Evolutionary conservation across 2,113 vertebrate genomes (phyloP), one percentile per base, ranked within the genome.

Genomic region (Psilopsiagon aurifrons): DNA sequence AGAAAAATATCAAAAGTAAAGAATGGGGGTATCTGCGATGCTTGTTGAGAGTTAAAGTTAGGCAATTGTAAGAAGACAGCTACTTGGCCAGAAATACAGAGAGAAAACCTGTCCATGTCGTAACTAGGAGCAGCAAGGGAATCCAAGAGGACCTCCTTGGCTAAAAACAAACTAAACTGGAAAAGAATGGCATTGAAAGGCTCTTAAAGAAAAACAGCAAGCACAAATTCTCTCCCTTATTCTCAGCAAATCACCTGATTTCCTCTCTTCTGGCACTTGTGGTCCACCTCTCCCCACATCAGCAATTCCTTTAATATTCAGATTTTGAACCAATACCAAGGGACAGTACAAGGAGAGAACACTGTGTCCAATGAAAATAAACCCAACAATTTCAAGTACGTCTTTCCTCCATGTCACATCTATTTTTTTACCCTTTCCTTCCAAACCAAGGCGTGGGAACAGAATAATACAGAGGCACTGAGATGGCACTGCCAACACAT

Each of bases 391-490:
- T 15, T 37, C 17, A n/a, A 89, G 31, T 29, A 67, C 29, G 17
- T 88, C 35, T 59, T 88, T 63, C n/a, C 17, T 84, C 33, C 35
- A 31, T 19, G 24, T 39, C 47, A 55, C 41, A 19, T 55, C 6
- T 35, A 35, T 25, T 52, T 90, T 78, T 85, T 49, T 37, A n/a
- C 16, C 52, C 29, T 76, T 83, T 83, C 52, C 25, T 88, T 93
- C 52, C 73, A 73, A 83, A 63, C 18, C 1, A 2, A 68, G 69
- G 81, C 12, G 68, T 64, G 41, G 81, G 88, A 93, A 57, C 39
- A 96, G 64, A 92, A 78, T 68, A 86, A 93, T 60, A 47, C 83
- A 96, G 76, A 82, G 57, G 80, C 39, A 73, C 28, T 89, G 62
- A 41, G 44, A 84, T 75, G 52, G 69, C 69, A 55, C 41, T 86